These are phyloP conservation scores for Nerophis ophidion DNA, from an alignment of 2,113 vertebrate species.

Conservation along the genomic window DNA sequence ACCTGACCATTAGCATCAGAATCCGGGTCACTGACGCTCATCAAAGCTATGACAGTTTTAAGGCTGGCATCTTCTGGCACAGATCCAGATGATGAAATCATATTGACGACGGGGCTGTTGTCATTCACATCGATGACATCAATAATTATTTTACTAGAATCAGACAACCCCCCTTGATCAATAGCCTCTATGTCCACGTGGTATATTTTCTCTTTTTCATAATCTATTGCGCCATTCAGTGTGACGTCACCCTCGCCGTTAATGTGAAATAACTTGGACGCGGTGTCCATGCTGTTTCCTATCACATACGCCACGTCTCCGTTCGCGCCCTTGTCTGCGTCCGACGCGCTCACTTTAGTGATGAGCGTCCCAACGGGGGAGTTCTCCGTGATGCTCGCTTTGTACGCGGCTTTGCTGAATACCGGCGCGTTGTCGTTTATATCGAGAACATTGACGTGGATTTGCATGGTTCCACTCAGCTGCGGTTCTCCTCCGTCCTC, in stretches of 20 bases:
- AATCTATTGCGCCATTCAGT: conserved; percentile 56
- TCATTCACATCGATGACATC: conserved; percentile 57
- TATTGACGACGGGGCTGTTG: conserved; percentile 48
- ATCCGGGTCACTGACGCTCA: conserved; percentile 57
- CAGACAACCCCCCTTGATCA: conserved; percentile 63
- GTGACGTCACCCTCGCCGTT: conserved; percentile 44
- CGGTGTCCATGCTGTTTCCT: conserved; percentile 26
- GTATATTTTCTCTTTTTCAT: conserved; percentile 54
- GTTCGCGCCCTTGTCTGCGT: conserved; percentile 64
- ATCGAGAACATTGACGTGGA: conserved; percentile 47
- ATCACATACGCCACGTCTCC: conserved; percentile 58
- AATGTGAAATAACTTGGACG: conserved; percentile 51
- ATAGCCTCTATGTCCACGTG: conserved; percentile 62
- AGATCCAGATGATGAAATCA: conserved; percentile 40
- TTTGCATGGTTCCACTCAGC: conserved; percentile 38
- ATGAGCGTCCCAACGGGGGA: conserved; percentile 42
- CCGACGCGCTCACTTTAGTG: conserved; percentile 54
- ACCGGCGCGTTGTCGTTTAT: conserved; percentile 60
- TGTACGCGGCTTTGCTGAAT: conserved; percentile 58
- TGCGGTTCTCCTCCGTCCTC: conserved; percentile 46
- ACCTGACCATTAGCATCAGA: conserved; percentile 49
- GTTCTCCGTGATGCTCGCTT: conserved; percentile 59
- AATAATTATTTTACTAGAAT: conserved; percentile 60
- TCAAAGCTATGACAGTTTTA: conserved; percentile 49
- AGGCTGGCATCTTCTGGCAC: conserved; percentile 32